Conservation (phyloP, 2,797 vertebrate species). For the Megaceryle alcyon region DNA sequence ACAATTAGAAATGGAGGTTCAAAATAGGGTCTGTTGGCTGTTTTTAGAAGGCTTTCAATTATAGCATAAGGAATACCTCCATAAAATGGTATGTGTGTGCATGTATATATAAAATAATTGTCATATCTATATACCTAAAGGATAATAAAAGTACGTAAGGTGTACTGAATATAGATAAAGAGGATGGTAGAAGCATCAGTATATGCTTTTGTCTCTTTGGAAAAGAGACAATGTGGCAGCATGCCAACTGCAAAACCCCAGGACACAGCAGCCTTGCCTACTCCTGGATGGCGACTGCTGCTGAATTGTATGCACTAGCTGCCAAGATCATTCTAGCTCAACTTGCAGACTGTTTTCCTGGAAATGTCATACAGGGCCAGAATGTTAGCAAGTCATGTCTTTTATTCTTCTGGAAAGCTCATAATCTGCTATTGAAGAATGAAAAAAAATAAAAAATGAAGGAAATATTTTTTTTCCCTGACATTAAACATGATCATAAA, state of each 20-base stretch:
- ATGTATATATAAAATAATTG: not conserved
- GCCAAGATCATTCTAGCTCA: slow-evolving; percentile 30
- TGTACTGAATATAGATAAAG: not conserved
- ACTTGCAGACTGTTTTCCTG: not conserved
- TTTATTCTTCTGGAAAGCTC: not conserved
- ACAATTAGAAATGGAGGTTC: not conserved
- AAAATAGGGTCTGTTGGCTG: not conserved
- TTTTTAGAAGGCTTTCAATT: not conserved
- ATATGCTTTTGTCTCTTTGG: not conserved
- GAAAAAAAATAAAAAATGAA: not conserved
- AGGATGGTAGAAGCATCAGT: not conserved
- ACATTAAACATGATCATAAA: not conserved
- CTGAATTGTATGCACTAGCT: not conserved
- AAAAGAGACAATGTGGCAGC: not conserved
- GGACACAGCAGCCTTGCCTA: not conserved
- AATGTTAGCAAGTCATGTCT: not conserved
- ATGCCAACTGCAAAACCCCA: not conserved
- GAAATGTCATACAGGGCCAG: not conserved
- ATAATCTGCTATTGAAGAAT: not conserved
- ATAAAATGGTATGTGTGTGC: not conserved
- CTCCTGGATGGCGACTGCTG: not conserved
- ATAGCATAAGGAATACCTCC: not conserved
- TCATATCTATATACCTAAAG: not conserved
- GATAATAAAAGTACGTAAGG: not conserved
- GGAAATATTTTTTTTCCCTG: not conserved